Base-by-base conservation (phyloP, 2,113 vertebrate genomes). In the Platysternon megacephalum region DNA sequence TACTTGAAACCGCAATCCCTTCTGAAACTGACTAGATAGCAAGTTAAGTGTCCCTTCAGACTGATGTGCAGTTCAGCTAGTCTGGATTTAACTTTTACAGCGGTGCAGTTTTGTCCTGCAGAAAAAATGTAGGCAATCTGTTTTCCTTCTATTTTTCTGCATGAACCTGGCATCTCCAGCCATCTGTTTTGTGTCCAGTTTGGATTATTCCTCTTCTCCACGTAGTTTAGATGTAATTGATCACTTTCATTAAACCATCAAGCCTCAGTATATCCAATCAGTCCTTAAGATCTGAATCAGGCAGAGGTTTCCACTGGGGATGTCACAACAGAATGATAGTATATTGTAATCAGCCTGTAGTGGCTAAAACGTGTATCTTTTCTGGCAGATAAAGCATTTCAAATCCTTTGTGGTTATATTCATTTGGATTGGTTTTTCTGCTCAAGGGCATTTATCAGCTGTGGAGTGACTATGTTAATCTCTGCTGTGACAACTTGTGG, bases 321-420 rank as follows among this genome's bases (percentile, higher is more conserved):
- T 8, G n/a, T 74, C 0, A 8, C 1, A 1, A 11, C 3, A 4
- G 32, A 7, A 13, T 35, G 14, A 0, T 0, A 0, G 2, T 17
- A 17, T 17, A 2, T 28, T 17, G 0, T 2, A 1, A 17, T 11
- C 1, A 1, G 11, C 2, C 3, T 7, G 1, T 16, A 0, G 52
- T n/a, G 19, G 3, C 13, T 2, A 3, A 4, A 22, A 5, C 3
- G 1, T 1, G 4, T 46, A 5, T 22, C 24, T 8, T 6, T 55
- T 4, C 5, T 3, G 4, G 21, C 17, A 2, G 24, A 3, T 5
- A 52, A 44, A 3, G 13, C 17, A 0, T 21, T 56, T 32, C 35
- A 72, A 26, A 12, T 26, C 58, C 51, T 6, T 1, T 6, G 9
- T 3, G 13, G 6, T 16, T 44, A 17, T 28, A 80, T 51, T 52